Conservation (phyloP, 2,797 vertebrate genomes). For the Cirrhinus molitorella region DNA sequence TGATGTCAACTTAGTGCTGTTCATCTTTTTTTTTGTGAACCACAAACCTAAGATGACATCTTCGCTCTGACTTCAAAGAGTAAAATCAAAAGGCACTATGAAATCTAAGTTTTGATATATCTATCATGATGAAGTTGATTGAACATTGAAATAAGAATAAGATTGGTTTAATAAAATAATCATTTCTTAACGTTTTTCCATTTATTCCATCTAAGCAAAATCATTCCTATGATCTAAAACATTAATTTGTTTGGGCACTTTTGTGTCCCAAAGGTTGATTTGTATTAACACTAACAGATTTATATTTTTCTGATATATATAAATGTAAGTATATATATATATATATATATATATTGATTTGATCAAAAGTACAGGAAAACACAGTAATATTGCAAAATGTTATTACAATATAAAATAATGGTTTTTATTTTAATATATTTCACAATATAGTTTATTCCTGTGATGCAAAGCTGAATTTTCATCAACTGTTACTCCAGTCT, state of each 20-base stretch:
- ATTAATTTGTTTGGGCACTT: background rate
- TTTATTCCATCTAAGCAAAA: background rate
- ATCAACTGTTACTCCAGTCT: no score
- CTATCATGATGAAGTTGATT: background rate
- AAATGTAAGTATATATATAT: no score
- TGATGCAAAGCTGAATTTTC: no score
- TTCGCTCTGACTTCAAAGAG: background rate
- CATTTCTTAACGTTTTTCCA: background rate
- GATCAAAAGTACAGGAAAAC: no score
- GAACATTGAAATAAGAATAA: background rate
- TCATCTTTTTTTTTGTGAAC: background rate
- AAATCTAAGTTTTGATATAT: background rate
- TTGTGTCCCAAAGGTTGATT: background rate
- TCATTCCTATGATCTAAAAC: background rate
- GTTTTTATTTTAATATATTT: no score
- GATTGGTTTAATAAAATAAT: background rate
- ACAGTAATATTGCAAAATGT: no score
- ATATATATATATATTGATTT: no score
- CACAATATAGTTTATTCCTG: no score
- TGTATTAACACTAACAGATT: background rate
- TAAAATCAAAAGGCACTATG: slow-evolving; percentile 4
- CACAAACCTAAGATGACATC: slow-evolving; percentile 7
- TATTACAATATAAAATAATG: no score
- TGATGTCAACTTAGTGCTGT: slow-evolving; percentile 5
- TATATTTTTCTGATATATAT: no score